phyloP scores from a whole-genome alignment of 2,888 invertebrate species.

The Pseudeuparius sepicola region DNA sequence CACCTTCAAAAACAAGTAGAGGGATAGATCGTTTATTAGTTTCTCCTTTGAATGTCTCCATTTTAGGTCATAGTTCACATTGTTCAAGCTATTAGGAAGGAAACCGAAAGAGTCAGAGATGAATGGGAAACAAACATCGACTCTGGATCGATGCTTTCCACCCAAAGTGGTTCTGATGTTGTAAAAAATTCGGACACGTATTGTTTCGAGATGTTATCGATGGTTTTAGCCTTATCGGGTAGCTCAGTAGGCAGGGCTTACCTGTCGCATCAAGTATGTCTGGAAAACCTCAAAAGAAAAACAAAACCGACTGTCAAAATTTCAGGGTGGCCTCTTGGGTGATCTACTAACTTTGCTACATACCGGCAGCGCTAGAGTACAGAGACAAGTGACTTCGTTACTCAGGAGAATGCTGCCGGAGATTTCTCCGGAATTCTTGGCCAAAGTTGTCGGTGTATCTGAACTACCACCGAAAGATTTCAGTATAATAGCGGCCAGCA shows the following conservation, averaged over 20 bases:
- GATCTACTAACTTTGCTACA: conserved; percentile 82
- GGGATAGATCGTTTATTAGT: neutral
- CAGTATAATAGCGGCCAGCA: conserved; percentile 56
- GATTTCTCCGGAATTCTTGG: conserved; percentile 75
- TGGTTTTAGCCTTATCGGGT: conserved; percentile 89
- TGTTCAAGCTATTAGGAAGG: conserved; percentile 82
- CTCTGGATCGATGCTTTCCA: conserved; percentile 38
- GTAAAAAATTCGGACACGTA: conserved; percentile 70
- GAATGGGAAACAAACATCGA: conserved; percentile 76
- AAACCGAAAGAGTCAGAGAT: conserved; percentile 75
- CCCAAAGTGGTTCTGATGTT: conserved; percentile 38
- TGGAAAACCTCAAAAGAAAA: too few relatives aligned
- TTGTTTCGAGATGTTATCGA: conserved; percentile 94
- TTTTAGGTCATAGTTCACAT: conserved; percentile 75
- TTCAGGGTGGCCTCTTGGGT: conserved; percentile 68
- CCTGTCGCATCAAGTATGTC: conserved; percentile 79
- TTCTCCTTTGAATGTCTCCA: conserved; percentile 1
- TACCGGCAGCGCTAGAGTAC: conserved; percentile 89
- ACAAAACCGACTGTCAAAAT: too few relatives aligned
- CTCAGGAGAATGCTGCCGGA: conserved; percentile 82
- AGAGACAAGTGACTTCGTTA: conserved; percentile 83
- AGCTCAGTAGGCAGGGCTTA: conserved; percentile 85
- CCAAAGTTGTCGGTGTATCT: conserved; percentile 63
- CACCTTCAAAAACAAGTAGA: conserved; percentile 83
- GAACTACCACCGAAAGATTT: conserved; percentile 65